Base-by-base conservation (phyloP, 2,113 vertebrate species). In the Chloroceryle aenea region DNA sequence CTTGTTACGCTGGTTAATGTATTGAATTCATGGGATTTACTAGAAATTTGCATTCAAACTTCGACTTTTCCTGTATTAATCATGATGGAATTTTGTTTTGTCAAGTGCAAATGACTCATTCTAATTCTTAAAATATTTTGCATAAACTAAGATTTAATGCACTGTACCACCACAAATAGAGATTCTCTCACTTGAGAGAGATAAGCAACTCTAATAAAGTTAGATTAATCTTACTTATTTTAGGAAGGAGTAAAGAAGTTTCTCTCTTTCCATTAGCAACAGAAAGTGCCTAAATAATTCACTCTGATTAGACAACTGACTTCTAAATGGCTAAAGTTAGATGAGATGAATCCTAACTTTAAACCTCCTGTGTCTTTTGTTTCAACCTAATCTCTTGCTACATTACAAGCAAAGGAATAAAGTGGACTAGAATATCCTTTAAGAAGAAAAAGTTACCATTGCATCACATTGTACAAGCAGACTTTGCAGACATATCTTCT, bases 221-320 rank as follows among this genome's bases (percentile, higher is more conserved):
- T 69, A 83, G 53, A 90, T 73, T 82, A 90, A 73, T 90, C 59
- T 27, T 73, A 26, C 63, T 86, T 94, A 74, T 80, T 93, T 87
- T 93, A 62, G 53, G 36, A 92, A 62, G 11, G 8, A 64, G 14
- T 25, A 66, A 73, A 89, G 16, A 73, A 69, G 29, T n/a, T 42
- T 76, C 36, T 85, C 15, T 72, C 40, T 52, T 83, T 80, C 47
- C 11, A 9, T 56, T 90, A 83, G 62, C 2, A 13, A 76, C 7
- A 68, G 40, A 58, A 4, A 85, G 3, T 3, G 11, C 29, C 36
- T 93, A 85, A 85, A 93, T 90, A 92, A 76, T 94, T 94, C 45
- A 88, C 25, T 85, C 36, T 22, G 34, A 76, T 85, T 69, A 90
- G 75, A 66, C n/a, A 95, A 66, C 58, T 83, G 85, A 45, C 30